A percentile compares a stretch with the other conserved stretches of the same genome.
These are phyloP conservation scores for Gobionotothen gibberifrons DNA, from an alignment of 2,797 vertebrate species.

Conservation along the genomic window DNA sequence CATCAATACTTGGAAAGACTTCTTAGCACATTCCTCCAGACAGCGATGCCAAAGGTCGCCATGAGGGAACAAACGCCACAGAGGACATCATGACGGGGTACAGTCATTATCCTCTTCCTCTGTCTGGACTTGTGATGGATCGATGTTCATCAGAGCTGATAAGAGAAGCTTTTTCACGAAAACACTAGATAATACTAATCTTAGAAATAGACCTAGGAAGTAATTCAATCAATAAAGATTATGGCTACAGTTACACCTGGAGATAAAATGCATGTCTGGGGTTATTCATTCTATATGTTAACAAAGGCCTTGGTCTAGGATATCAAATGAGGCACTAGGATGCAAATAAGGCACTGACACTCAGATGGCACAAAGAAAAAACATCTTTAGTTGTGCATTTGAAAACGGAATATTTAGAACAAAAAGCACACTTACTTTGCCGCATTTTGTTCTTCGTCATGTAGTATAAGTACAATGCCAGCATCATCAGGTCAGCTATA, in stretches of 20 bases:
- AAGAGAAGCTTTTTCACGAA: neutral
- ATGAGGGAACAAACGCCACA: neutral
- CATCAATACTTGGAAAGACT: slow-evolving; percentile 22
- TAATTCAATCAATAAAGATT: neutral
- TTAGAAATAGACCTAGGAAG: neutral
- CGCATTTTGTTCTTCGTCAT: slow-evolving; percentile 63
- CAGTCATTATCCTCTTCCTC: slow-evolving; percentile 17
- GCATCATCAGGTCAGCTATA: slow-evolving; percentile 90
- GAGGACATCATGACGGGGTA: slow-evolving; percentile 22
- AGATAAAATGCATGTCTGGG: neutral
- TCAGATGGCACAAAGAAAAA: neutral
- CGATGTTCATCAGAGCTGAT: neutral
- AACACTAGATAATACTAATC: neutral
- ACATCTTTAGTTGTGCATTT: neutral
- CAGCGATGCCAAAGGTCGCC: slow-evolving; percentile 14
- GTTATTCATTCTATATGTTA: neutral
- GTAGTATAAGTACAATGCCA: slow-evolving; percentile 90
- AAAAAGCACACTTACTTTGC: slow-evolving; percentile 66
- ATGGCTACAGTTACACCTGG: neutral
- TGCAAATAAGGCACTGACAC: neutral
- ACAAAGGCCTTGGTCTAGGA: neutral
- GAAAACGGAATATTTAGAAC: neutral
- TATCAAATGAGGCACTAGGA: neutral
- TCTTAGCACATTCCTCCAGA: slow-evolving; percentile 41
- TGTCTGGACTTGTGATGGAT: slow-evolving; percentile 4